These are phyloP conservation scores for Heliconius eleuchia DNA, from an alignment of 1,140 invertebrate genomes.

Conservation along the genomic window DNA sequence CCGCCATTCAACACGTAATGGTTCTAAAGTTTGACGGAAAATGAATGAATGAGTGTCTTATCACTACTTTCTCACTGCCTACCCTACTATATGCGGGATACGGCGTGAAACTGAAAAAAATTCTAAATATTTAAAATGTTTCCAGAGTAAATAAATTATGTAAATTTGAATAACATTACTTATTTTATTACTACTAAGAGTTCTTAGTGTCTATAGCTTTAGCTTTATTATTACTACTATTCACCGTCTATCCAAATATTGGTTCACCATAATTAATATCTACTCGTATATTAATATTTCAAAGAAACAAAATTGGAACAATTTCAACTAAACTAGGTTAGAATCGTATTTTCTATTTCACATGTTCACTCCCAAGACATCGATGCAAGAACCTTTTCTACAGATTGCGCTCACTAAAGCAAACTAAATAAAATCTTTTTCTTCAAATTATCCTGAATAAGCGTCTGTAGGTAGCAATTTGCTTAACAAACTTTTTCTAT, in stretches of 20 bases:
- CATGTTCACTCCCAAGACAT: not conserved
- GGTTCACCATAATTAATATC: not conserved
- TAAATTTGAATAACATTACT: no score
- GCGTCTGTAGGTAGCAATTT: not conserved
- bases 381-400: not conserved
- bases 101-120: no score
- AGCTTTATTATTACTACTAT: no score
- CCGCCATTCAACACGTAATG: no score
- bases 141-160: no score
- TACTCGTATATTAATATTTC: not conserved
- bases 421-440: not conserved
- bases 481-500: not conserved
- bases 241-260: not conserved
- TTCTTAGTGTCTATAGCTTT: no score
- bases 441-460: conserved; percentile 7
- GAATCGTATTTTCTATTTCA: not conserved
- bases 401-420: conserved; percentile 4
- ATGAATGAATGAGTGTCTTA: no score
- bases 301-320: not conserved
- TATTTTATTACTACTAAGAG: no score
- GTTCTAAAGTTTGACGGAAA: no score
- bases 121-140: no score
- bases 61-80: no score
- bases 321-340: not conserved
- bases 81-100: no score